Evolutionary conservation across 2,797 vertebrate species (phyloP).

Genomic region (Pseudochromis fuscus): DNA sequence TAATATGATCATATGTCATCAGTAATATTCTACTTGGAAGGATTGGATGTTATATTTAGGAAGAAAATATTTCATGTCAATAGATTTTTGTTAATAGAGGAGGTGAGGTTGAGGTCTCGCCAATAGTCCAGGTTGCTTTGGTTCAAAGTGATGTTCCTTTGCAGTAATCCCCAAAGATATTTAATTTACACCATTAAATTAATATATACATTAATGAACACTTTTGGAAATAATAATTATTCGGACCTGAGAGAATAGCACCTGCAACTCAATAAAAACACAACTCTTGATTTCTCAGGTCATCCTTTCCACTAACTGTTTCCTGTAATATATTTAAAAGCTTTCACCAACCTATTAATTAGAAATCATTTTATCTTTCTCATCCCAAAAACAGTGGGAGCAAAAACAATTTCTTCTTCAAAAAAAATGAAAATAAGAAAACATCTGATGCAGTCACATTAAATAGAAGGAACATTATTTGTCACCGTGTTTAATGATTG

Average conservation of each 20-base stretch:
- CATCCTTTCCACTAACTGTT: too few relatives aligned
- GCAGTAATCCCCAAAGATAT: too few relatives aligned
- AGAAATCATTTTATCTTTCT: slow-evolving; percentile 53
- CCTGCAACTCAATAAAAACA: not conserved
- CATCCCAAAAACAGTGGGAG: slow-evolving; percentile 64
- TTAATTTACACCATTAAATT: too few relatives aligned
- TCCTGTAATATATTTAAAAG: slow-evolving; percentile 39
- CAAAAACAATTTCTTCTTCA: not conserved
- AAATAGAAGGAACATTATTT: slow-evolving; percentile 60
- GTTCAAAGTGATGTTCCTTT: too few relatives aligned
- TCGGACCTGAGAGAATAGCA: not conserved
- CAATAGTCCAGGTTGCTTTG: too few relatives aligned
- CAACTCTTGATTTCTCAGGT: too few relatives aligned
- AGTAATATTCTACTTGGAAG: too few relatives aligned
- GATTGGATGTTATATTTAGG: too few relatives aligned
- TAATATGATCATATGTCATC: too few relatives aligned
- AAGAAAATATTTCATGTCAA: not conserved
- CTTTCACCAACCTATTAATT: slow-evolving; percentile 58
- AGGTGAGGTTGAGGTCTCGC: not conserved
- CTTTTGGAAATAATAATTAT: not conserved
- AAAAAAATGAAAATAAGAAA: not conserved
- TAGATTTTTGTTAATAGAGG: not conserved
- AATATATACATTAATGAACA: too few relatives aligned
- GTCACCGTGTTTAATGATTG: slow-evolving; percentile 74
- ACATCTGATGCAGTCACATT: slow-evolving; percentile 42